Evolutionary conservation across 2,113 vertebrate species (phyloP).

Genomic region (Tympanuchus pallidicinctus): DNA sequence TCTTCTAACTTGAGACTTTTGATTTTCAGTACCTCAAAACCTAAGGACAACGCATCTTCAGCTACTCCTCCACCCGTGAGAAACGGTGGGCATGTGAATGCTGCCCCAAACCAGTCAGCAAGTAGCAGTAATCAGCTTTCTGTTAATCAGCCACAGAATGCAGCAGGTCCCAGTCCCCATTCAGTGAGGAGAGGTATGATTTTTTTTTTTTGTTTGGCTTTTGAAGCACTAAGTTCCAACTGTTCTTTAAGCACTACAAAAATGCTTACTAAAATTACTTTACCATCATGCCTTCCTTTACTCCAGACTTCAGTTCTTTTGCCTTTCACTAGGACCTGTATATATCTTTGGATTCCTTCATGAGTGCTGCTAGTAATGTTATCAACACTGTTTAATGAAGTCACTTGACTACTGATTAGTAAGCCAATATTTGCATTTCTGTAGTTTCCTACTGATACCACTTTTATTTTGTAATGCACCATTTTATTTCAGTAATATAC

Average conservation of each 20-base stretch:
- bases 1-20: neutral
- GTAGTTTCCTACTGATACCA: neutral
- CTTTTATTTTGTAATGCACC: neutral
- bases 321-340: neutral
- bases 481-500: neutral
- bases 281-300: neutral
- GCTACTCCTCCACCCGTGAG: constrained; percentile 79
- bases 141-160: constrained; percentile 65
- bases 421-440: neutral
- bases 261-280: neutral
- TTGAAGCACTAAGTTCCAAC: neutral
- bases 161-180: constrained; percentile 91
- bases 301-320: neutral
- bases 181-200: constrained; percentile 87
- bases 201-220: neutral
- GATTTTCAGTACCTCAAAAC: constrained; percentile 79
- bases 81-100: constrained; percentile 73
- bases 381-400: neutral
- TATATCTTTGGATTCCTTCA: neutral
- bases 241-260: neutral
- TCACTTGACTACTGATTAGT: neutral
- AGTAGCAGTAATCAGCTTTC: constrained; percentile 79
- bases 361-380: neutral
- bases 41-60: constrained; percentile 76
- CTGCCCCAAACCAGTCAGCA: constrained; percentile 31